Percentiles rank a stretch among this genome's conserved stretches.
These are phyloP conservation scores for Halesus radiatus DNA, from an alignment of 1,140 invertebrate species.

Conservation along the genomic window DNA sequence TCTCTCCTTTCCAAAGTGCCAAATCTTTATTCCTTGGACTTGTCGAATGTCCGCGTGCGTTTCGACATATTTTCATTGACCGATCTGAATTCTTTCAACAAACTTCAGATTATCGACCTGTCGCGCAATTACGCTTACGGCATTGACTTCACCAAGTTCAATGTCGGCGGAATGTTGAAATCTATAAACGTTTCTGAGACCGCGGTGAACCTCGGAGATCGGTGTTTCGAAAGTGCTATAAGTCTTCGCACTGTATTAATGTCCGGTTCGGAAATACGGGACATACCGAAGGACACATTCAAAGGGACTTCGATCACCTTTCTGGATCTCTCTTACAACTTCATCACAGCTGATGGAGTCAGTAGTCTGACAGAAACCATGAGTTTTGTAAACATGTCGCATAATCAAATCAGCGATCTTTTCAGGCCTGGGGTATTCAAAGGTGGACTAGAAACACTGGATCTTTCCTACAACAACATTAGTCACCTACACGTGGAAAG, in stretches of 20 bases:
- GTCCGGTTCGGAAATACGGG: neutral
- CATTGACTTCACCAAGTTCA: neutral
- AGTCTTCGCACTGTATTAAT: neutral
- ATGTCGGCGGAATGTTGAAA: neutral
- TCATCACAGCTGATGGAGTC: neutral
- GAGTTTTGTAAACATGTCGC: neutral
- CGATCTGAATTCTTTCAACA: neutral
- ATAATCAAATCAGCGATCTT: neutral
- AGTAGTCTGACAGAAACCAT: neutral
- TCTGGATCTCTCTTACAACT: neutral
- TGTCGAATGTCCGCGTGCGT: neutral
- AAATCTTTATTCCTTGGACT: neutral
- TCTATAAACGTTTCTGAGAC: neutral
- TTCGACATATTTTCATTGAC: neutral
- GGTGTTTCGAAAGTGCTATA: conserved; percentile 1
- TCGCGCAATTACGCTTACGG: neutral
- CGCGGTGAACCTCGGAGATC: neutral
- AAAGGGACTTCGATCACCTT: neutral
- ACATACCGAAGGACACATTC: neutral
- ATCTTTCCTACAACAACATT: neutral
- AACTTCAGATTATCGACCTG: neutral
- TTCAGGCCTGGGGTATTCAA: neutral
- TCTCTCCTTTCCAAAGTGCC: neutral
- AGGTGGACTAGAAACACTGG: neutral
- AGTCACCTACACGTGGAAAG: neutral